phyloP scores from a whole-genome alignment of 2,797 vertebrate species.

The Ceryle rudis region DNA sequence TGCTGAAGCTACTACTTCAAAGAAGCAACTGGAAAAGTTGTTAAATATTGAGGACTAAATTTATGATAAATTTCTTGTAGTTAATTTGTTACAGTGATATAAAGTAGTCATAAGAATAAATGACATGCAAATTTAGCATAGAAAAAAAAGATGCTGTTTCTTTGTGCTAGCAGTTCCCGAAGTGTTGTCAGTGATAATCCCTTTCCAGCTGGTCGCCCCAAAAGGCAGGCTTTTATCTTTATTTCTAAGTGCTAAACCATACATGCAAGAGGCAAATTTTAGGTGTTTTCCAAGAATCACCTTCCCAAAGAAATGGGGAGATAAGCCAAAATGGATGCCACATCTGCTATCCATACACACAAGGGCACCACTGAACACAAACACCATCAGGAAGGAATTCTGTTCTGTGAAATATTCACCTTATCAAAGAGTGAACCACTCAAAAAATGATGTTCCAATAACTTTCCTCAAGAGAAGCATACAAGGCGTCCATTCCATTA shows the following conservation, averaged over 20 bases:
- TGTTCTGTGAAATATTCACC: background rate
- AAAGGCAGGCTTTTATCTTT: background rate
- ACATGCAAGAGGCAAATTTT: background rate
- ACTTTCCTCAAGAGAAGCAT: background rate
- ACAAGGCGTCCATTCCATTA: background rate
- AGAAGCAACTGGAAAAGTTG: background rate
- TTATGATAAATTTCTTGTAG: background rate
- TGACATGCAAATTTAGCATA: background rate
- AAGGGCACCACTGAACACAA: background rate
- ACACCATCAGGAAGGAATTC: background rate
- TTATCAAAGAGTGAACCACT: background rate
- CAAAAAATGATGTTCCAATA: background rate
- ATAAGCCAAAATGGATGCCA: background rate
- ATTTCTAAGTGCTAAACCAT: background rate
- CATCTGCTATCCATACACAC: background rate
- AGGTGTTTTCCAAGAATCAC: background rate
- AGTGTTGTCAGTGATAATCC: background rate
- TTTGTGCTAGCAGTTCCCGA: background rate
- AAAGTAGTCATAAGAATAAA: background rate
- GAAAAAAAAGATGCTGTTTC: background rate
- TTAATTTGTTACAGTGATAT: background rate
- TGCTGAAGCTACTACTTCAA: background rate
- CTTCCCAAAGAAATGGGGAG: background rate
- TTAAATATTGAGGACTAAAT: background rate
- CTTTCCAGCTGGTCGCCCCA: background rate